Percentiles rank a stretch among this genome's conserved stretches.
These are phyloP conservation scores for Rallus limicola DNA, from an alignment of 2,113 vertebrate genomes.

Conservation along the genomic window DNA sequence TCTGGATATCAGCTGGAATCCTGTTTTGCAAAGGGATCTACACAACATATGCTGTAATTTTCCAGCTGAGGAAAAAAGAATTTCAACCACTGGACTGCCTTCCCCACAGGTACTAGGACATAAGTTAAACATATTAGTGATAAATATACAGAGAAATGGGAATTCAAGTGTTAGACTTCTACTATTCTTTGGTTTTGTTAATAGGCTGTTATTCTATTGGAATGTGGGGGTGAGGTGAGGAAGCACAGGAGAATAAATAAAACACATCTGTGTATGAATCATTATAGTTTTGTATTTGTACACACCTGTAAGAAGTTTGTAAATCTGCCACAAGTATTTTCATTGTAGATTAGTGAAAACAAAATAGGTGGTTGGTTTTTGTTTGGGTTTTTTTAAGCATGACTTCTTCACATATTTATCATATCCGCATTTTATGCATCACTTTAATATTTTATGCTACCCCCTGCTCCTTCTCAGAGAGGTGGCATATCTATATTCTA, in stretches of 20 bases:
- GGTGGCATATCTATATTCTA: not conserved
- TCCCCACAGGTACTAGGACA: not conserved
- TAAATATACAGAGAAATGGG: not conserved
- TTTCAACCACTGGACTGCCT: not conserved
- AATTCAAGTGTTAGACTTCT: not conserved
- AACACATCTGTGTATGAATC: not conserved
- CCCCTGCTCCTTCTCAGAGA: not conserved
- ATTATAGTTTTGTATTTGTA: not conserved
- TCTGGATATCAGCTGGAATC: not conserved
- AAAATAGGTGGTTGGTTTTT: not conserved
- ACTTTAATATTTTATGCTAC: accelerated
- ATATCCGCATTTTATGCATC: not conserved
- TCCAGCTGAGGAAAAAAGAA: not conserved
- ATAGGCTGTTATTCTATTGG: not conserved
- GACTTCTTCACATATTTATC: accelerated
- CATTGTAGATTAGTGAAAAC: not conserved
- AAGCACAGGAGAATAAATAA: not conserved
- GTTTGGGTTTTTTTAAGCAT: not conserved
- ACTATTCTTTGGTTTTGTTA: not conserved
- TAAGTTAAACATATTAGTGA: not conserved
- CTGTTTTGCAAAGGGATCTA: not conserved
- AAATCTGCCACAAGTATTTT: not conserved
- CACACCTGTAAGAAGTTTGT: not conserved
- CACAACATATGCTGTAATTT: not conserved
- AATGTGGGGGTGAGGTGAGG: not conserved